phyloP scores from a whole-genome alignment of 2,888 invertebrate species.

The Cheilosia soror region DNA sequence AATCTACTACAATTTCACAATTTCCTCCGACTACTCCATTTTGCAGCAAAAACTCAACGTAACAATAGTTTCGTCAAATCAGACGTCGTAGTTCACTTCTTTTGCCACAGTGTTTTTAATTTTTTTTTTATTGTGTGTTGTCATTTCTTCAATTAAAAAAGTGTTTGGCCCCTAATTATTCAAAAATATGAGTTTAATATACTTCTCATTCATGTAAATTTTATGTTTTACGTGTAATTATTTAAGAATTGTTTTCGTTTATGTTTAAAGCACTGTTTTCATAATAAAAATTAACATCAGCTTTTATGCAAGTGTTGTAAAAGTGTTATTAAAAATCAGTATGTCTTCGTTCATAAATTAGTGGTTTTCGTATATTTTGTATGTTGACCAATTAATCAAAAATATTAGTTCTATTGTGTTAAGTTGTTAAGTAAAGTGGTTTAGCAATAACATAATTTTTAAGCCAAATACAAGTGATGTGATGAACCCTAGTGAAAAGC shows the following conservation, averaged over 20 bases:
- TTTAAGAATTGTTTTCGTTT: conserved; percentile 9
- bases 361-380: conserved; percentile 34
- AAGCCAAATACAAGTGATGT: conserved; percentile 52
- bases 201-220: conserved; percentile 42
- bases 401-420: not conserved
- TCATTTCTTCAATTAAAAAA: conserved; percentile 74
- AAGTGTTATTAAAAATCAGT: conserved; percentile 39
- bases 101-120: conserved; percentile 72
- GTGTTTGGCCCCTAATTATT: conserved; percentile 62
- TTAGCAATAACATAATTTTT: conserved; percentile 18
- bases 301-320: conserved; percentile 39
- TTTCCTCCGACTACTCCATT: not conserved
- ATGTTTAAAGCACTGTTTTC: conserved; percentile 8
- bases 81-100: conserved; percentile 63
- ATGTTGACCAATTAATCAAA: not conserved
- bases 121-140: conserved; percentile 70
- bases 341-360: conserved; percentile 21
- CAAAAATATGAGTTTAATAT: conserved; percentile 42
- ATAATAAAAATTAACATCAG: conserved; percentile 17
- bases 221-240: conserved; percentile 28
- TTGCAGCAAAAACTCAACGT: conserved; percentile 36
- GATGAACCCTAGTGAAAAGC: conserved; percentile 69
- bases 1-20: conserved; percentile 18
- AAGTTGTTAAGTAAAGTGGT: not conserved
- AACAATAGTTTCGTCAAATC: conserved; percentile 50